Evolutionary conservation across 2,888 invertebrate genomes (phyloP).

Genomic region (Tiliacea citrago): DNA sequence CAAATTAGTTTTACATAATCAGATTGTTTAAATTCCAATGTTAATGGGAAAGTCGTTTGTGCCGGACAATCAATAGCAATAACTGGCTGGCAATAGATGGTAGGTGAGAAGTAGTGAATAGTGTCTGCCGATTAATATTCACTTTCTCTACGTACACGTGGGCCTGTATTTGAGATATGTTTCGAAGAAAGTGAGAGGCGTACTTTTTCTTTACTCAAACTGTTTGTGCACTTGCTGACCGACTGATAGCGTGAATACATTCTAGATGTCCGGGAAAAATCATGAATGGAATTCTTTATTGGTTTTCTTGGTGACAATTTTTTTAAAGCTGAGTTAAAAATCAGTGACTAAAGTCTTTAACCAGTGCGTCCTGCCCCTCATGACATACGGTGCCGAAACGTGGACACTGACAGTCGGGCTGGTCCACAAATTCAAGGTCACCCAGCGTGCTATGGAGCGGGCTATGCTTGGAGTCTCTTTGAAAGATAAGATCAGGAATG

Average conservation of each 20-base stretch:
- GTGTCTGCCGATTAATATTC: constrained; percentile 75
- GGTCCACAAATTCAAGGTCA: no score
- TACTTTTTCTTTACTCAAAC: constrained; percentile 85
- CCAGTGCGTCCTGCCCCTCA: no score
- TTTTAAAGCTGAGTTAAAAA: constrained; percentile 12
- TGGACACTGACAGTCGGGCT: no score
- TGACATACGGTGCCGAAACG: no score
- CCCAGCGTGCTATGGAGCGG: no score
- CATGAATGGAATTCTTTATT: constrained; percentile 60
- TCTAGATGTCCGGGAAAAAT: constrained; percentile 47
- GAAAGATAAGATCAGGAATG: no score
- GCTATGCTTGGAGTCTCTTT: no score
- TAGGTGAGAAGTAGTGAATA: constrained; percentile 72
- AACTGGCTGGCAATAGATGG: constrained; percentile 74
- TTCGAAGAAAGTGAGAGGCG: constrained; percentile 87
- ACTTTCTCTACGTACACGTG: constrained; percentile 85
- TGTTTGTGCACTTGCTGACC: constrained; percentile 75
- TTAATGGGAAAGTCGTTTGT: constrained; percentile 78
- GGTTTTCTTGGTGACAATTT: constrained; percentile 20
- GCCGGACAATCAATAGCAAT: constrained; percentile 74
- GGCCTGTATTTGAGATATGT: constrained; percentile 78
- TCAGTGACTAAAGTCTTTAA: no score
- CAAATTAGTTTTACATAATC: constrained; percentile 53
- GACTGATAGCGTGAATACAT: constrained; percentile 41
- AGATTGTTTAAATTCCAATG: constrained; percentile 60